Percentiles rank a stretch among this genome's conserved stretches.
Evolutionary conservation across 2,113 vertebrate species (phyloP).

Genomic region (Chauna torquata): DNA sequence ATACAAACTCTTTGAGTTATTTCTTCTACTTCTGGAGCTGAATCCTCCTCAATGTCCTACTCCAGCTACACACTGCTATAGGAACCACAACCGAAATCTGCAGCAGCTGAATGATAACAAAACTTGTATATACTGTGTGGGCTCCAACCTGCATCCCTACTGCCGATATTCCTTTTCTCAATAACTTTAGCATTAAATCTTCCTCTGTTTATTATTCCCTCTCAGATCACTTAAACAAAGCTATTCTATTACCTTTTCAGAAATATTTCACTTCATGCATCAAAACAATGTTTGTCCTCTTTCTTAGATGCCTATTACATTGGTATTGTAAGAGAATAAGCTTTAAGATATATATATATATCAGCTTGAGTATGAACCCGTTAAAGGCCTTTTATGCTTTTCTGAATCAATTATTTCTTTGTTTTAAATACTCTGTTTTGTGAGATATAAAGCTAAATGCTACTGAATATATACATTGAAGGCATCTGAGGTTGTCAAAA

Average conservation of each 20-base stretch:
- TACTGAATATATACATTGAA: neutral
- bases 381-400: neutral
- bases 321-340: neutral
- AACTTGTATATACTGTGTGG: neutral
- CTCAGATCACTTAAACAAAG: neutral
- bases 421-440: neutral
- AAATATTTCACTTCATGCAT: neutral
- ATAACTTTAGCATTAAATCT: neutral
- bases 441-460: neutral
- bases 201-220: neutral
- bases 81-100: neutral
- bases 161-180: neutral
- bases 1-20: neutral
- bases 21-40: neutral
- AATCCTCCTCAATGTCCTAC: neutral
- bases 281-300: neutral
- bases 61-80: neutral
- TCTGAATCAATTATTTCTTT: neutral
- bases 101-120: neutral
- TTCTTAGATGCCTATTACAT: neutral
- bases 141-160: neutral
- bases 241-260: neutral
- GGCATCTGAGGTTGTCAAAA: neutral
- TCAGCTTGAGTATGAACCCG: neutral
- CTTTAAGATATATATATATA: neutral